A percentile compares a stretch with the other conserved stretches of the same genome.
Evolutionary conservation across 2,113 vertebrate genomes (phyloP).

Genomic region (Ceratotherium simum): DNA sequence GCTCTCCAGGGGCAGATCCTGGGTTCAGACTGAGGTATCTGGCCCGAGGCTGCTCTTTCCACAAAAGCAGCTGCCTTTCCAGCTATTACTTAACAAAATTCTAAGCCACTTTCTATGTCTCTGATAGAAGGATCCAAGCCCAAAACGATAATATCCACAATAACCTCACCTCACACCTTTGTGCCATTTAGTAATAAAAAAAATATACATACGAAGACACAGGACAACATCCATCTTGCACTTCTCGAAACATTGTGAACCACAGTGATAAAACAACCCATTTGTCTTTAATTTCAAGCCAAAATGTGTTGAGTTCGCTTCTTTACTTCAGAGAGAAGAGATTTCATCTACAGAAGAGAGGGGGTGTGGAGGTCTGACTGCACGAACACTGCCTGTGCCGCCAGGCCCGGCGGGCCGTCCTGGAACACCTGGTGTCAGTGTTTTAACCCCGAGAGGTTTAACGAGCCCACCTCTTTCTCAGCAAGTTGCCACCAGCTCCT

Average conservation of each 20-base stretch:
- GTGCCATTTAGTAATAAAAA: not conserved
- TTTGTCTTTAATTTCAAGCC: not conserved
- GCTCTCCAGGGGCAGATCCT: not conserved
- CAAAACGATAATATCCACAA: not conserved
- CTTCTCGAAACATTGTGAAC: not conserved
- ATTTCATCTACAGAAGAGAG: not conserved
- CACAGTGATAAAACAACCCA: not conserved
- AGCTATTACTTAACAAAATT: not conserved
- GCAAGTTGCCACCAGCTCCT: not conserved
- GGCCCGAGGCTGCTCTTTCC: not conserved
- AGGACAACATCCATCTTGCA: not conserved
- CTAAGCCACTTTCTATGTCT: not conserved
- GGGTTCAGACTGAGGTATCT: not conserved
- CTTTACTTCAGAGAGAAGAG: not conserved
- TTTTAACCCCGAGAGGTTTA: not conserved
- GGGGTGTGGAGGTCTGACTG: fast-evolving
- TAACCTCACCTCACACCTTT: not conserved
- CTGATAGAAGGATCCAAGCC: not conserved
- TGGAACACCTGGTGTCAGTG: fast-evolving
- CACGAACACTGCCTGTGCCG: fast-evolving
- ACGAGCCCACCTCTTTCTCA: not conserved
- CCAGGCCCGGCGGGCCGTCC: not conserved
- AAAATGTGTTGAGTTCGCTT: not conserved
- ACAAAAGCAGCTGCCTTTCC: not conserved
- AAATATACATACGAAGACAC: not conserved